Evolutionary conservation across 2,888 invertebrate genomes (phyloP), one percentile per base, ranked within the genome.

Genomic region (Ennomos quercinarius): DNA sequence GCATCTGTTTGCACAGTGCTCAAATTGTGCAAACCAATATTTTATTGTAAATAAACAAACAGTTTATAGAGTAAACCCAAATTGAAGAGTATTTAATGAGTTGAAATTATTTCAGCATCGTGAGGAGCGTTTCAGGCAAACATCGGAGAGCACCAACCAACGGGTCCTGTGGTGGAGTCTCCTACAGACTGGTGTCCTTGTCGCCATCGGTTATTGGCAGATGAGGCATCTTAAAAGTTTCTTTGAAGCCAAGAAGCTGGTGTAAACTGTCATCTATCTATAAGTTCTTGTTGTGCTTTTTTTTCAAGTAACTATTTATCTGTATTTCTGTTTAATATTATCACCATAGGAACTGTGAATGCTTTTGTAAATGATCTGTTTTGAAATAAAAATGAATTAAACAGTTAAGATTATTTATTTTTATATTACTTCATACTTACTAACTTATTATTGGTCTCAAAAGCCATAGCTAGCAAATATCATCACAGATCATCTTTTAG

Each of bases 191-290:
- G 93, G 95, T 53, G 97, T 99, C 42, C 94, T 99, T 10, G 92
- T 99, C 0, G 91, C 95, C 37, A 99, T 99, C 94, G 99, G 99
- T 11, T 96, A 98, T 70, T 99, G 99, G 99, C 99, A 99, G 91
- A 99, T 99, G 99, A 95, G 96, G 78, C 99, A 99, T 94, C 94
- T 99, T 70, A 99, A 99, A 94, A 97, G 98, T 78, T 99, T 99
- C 95, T 99, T 99, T 81, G 99, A 99, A 92, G 99, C 99, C 35
- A 99, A 99, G 93, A 99, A 99, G 94, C 94, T 99, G 82, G 99
- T 99, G 47, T 97, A 95, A 94, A 81, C 61, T 57, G 8, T 37
- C 10, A 0, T 27, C 1, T 46, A 47, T 11, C n/a, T 12, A 45
- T 45, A 69, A 65, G 57, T 34, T 64, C 61, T 65, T 64, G 60